These are phyloP conservation scores for Hypena proboscidalis DNA, from an alignment of 2,888 invertebrate species.

Conservation along the genomic window DNA sequence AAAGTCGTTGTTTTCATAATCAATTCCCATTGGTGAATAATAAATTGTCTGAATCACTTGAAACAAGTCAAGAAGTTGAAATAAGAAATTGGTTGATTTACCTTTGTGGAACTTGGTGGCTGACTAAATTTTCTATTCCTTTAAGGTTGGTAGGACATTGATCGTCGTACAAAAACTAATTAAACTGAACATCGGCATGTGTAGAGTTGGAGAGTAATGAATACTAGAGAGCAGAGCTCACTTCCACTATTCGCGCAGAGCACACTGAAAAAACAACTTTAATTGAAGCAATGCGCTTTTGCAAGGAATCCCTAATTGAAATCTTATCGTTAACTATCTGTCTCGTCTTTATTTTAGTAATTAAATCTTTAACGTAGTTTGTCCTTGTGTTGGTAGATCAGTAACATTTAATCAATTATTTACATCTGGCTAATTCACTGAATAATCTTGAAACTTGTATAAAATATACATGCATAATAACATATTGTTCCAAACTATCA, in stretches of 20 bases:
- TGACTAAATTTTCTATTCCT: slow-evolving; percentile 51
- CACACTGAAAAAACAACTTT: slow-evolving; percentile 62
- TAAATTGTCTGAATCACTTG: slow-evolving; percentile 16
- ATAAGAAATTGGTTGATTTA: slow-evolving; percentile 30
- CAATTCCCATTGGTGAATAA: slow-evolving; percentile 14
- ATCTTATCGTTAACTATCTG: slow-evolving; percentile 43
- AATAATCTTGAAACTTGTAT: no score
- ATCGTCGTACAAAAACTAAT: slow-evolving; percentile 74
- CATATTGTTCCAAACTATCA: no score
- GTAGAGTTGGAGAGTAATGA: slow-evolving; percentile 69
- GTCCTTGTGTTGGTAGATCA: no score
- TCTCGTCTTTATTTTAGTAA: slow-evolving; percentile 4
- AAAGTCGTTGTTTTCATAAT: slow-evolving; percentile 16
- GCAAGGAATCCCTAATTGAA: slow-evolving; percentile 62
- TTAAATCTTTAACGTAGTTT: no score
- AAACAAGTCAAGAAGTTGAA: slow-evolving; percentile 23
- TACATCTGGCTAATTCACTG: no score
- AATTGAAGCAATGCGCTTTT: slow-evolving; percentile 67
- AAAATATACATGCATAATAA: no score
- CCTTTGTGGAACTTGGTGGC: slow-evolving; percentile 25
- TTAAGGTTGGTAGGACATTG: slow-evolving; percentile 55
- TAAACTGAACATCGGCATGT: slow-evolving; percentile 76
- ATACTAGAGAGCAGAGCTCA: slow-evolving; percentile 56
- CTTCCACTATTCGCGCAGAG: slow-evolving; percentile 40
- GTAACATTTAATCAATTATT: no score